Evolutionary conservation across 1,140 invertebrate species (phyloP), one percentile per base, ranked within the genome.

Genomic region (Anastatus disparis): DNA sequence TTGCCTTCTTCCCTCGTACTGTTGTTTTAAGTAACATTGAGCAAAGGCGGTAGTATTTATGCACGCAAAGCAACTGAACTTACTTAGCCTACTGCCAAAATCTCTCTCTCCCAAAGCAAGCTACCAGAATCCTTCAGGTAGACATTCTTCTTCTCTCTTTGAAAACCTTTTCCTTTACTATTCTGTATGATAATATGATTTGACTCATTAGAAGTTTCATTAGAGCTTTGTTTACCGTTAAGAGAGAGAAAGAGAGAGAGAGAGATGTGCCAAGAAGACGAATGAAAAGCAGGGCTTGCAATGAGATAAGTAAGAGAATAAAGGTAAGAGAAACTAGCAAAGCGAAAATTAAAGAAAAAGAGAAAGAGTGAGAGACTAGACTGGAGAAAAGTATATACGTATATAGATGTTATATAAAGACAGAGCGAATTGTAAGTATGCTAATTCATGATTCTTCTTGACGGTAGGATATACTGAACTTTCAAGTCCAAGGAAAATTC

Each of bases 191-290:
- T 78, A 81, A 81, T 81, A 81, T 79, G 78, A 80, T 81, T 81
- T 75, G 70, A 77, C 77, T 81, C 77, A 77, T 81, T 81, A 81
- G 77, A 81, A 80, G 79, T 81, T 81, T 81, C 79, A 79, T 81
- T 79, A 76, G 76, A 76, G 75, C 77, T 79, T 79, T 80, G 77
- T 81, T 81, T 81, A 78, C 78, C 61, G 59, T 59, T 44, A 67
- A 52, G 59, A 44, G 17, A 26, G 62, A 48, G 63, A 63, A 53
- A 46, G 29, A 31, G 50, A n/a, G 40, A 24, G 66, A 44, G 40
- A 69, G 29, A 20, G 17, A 52, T 22, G 38, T 46, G 8, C 7
- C n/a, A 72, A 68, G 53, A 40, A 53, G 27, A 22, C 44, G 15
- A 53, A 55, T 20, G 17, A 63, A 56, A 64, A 63, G 52, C 20